A percentile compares a stretch with the other conserved stretches of the same genome.
phyloP scores from a whole-genome alignment of 2,888 invertebrate genomes.

The Saturnia pavonia region DNA sequence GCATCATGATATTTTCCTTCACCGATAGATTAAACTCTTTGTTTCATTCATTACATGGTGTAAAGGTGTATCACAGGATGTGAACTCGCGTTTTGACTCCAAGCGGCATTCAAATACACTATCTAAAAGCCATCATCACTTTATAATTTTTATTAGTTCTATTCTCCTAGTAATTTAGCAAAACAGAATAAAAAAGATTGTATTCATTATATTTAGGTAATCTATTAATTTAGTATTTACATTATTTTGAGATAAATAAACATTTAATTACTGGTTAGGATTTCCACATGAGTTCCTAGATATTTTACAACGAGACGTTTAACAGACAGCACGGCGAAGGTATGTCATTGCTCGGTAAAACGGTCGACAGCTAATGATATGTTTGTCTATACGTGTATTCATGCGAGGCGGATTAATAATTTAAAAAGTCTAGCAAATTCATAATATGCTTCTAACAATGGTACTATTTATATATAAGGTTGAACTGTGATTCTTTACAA shows the following conservation, averaged over 20 bases:
- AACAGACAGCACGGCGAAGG: conserved; percentile 29
- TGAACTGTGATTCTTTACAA: too few relatives aligned
- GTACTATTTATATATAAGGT: not conserved
- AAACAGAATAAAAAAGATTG: not conserved
- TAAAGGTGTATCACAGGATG: too few relatives aligned
- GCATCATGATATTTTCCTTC: too few relatives aligned
- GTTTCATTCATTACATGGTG: too few relatives aligned
- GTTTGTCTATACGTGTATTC: conserved; percentile 36
- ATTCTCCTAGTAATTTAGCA: not conserved
- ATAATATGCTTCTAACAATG: not conserved
- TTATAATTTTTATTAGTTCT: not conserved
- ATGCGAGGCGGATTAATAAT: conserved; percentile 15
- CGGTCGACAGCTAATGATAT: conserved; percentile 44
- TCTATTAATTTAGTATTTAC: not conserved
- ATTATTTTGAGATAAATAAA: not conserved
- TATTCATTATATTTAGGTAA: too few relatives aligned
- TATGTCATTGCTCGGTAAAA: conserved; percentile 37
- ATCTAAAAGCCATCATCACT: too few relatives aligned
- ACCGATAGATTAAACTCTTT: too few relatives aligned
- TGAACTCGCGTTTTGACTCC: too few relatives aligned
- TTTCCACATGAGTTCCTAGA: not conserved
- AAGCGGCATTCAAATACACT: too few relatives aligned
- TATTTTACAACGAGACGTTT: not conserved
- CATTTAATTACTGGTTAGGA: not conserved
- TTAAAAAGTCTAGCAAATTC: not conserved